These are phyloP conservation scores for Trachurus trachurus DNA, from an alignment of 2,797 vertebrate species.

Conservation along the genomic window DNA sequence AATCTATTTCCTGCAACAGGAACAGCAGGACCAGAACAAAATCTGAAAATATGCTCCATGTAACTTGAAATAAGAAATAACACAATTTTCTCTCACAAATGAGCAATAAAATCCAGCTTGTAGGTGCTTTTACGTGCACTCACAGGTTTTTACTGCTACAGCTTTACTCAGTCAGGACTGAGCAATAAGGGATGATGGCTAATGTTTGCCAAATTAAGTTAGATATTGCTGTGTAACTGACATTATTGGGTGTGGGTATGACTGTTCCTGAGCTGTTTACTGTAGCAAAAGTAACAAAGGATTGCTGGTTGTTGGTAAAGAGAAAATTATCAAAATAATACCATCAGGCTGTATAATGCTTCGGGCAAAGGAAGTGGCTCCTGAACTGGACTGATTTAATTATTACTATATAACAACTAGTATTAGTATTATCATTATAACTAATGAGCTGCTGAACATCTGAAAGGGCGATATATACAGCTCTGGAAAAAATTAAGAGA, in stretches of 20 bases:
- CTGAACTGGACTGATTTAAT: too few relatives aligned
- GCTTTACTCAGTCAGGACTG: not conserved
- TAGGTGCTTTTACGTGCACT: not conserved
- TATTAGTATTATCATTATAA: too few relatives aligned
- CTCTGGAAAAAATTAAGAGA: too few relatives aligned
- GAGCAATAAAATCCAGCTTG: not conserved
- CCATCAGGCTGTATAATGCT: too few relatives aligned
- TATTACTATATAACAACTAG: too few relatives aligned
- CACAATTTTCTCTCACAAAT: not conserved
- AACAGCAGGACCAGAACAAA: not conserved
- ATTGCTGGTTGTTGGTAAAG: not conserved
- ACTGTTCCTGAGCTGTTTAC: not conserved
- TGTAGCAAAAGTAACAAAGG: too few relatives aligned
- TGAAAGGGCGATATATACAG: too few relatives aligned
- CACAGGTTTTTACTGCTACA: not conserved
- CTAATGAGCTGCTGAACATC: too few relatives aligned
- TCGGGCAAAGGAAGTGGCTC: too few relatives aligned
- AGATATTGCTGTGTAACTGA: not conserved
- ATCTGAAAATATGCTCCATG: not conserved
- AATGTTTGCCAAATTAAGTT: not conserved
- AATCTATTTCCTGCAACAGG: not conserved
- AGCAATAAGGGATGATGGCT: not conserved
- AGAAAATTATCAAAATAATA: too few relatives aligned
- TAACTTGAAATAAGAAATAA: slow-evolving; percentile 9
- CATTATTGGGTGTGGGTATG: not conserved